A percentile compares a stretch with the other conserved stretches of the same genome.
Conservation (phyloP, 2,113 vertebrate genomes). For the Saccopteryx bilineata region DNA sequence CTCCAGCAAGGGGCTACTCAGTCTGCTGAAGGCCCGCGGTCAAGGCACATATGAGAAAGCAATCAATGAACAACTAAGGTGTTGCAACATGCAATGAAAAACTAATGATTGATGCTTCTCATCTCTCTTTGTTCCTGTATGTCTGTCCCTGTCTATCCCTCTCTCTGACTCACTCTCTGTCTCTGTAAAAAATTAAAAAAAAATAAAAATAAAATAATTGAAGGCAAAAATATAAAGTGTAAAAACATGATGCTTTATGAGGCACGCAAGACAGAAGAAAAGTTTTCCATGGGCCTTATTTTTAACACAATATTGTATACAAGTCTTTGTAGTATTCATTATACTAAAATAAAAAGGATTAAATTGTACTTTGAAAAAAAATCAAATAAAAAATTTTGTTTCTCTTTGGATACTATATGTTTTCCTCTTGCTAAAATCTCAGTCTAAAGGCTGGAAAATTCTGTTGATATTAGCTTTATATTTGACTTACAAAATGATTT, state of each 20-base stretch:
- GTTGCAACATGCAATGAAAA: too few relatives aligned
- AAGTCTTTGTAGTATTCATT: slow-evolving; percentile 15
- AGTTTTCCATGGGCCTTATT: background rate
- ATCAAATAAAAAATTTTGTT: slow-evolving; percentile 19
- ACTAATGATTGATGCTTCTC: too few relatives aligned
- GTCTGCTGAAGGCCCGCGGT: too few relatives aligned
- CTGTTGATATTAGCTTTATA: slow-evolving; percentile 34
- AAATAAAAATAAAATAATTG: background rate
- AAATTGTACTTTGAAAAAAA: background rate
- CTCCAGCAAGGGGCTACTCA: too few relatives aligned
- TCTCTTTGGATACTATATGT: slow-evolving; percentile 14
- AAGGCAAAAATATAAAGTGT: background rate
- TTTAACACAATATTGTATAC: background rate
- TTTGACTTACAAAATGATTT: slow-evolving; percentile 59
- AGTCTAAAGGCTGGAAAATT: slow-evolving; percentile 48
- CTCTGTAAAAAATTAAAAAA: too few relatives aligned
- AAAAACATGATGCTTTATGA: slow-evolving; percentile 53
- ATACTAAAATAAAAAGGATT: background rate
- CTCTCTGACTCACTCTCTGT: too few relatives aligned
- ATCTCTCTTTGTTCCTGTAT: too few relatives aligned
- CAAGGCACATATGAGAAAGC: too few relatives aligned
- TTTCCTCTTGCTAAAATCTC: slow-evolving; percentile 7
- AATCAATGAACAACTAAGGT: too few relatives aligned
- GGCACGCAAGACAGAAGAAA: slow-evolving; percentile 35
- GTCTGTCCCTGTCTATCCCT: too few relatives aligned